These are phyloP conservation scores for Gandaritis pyraliata DNA, from an alignment of 2,888 invertebrate species.

Conservation along the genomic window DNA sequence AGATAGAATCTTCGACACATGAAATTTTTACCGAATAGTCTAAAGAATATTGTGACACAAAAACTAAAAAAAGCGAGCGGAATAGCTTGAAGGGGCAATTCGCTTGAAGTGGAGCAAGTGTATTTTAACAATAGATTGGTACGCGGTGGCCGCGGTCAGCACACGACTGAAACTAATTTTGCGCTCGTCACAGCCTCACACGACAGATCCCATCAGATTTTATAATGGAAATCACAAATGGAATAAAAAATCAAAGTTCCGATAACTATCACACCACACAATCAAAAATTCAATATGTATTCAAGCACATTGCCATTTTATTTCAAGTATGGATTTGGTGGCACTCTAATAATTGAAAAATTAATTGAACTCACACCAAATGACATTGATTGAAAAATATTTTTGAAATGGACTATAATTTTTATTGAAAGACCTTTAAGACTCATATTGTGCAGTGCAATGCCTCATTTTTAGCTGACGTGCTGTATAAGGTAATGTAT, in stretches of 20 bases:
- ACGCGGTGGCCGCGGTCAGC: constrained; percentile 62
- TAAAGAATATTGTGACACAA: not conserved
- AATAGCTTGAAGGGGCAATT: constrained; percentile 8
- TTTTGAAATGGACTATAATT: not conserved
- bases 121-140: constrained; percentile 57
- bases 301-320: not conserved
- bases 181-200: constrained; percentile 63
- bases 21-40: too few species aligned
- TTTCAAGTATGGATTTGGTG: not conserved
- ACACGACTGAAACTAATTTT: constrained; percentile 76
- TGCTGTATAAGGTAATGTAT: too few species aligned
- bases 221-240: constrained; percentile 47
- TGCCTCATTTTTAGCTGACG: too few species aligned
- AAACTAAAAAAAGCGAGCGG: not conserved
- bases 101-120: constrained; percentile 24
- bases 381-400: not conserved
- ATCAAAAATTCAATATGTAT: constrained; percentile 23
- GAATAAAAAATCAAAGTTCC: constrained; percentile 33
- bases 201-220: constrained; percentile 57
- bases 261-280: constrained; percentile 28
- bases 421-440: too few species aligned
- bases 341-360: constrained; percentile 13
- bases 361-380: constrained; percentile 2
- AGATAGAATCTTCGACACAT: too few species aligned
- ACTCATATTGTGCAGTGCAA: too few species aligned